A percentile compares a stretch with the other conserved stretches of the same genome.
phyloP scores from a whole-genome alignment of 2,888 invertebrate genomes.

The Aelia acuminata region DNA sequence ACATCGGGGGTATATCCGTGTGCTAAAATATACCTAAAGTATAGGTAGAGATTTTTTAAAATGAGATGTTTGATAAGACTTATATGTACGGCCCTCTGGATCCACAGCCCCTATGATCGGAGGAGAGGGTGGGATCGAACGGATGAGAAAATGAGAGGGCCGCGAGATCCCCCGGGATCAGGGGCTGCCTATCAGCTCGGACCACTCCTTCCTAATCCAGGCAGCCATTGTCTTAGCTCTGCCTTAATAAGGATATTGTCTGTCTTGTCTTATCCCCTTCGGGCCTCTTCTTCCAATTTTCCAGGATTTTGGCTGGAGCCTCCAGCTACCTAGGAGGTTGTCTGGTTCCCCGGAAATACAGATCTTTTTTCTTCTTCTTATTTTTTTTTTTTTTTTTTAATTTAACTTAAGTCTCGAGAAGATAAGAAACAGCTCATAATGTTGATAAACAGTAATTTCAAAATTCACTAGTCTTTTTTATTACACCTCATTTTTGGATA shows the following conservation, averaged over 20 bases:
- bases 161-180: not conserved
- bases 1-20: too few species aligned
- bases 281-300: slow-evolving; percentile 1
- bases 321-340: not conserved
- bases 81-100: too few species aligned
- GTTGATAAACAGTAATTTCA: too few species aligned
- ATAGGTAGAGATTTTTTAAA: too few species aligned
- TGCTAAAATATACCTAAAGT: too few species aligned
- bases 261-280: not conserved
- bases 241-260: slow-evolving; percentile 41
- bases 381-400: too few species aligned
- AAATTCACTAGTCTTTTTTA: too few species aligned
- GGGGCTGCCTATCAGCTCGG: slow-evolving; percentile 5
- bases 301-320: not conserved
- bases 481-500: too few species aligned
- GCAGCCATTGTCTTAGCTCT: slow-evolving; percentile 11
- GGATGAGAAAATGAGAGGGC: not conserved
- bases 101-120: not conserved
- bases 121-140: not conserved
- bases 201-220: slow-evolving; percentile 3
- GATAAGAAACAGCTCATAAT: too few species aligned
- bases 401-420: too few species aligned
- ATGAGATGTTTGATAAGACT: too few species aligned
- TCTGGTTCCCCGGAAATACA: not conserved
- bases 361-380: too few species aligned